A percentile compares a stretch with the other conserved stretches of the same genome.
Evolutionary conservation across 1,140 invertebrate species (phyloP).

Genomic region (Drosophila nigrodunni): DNA sequence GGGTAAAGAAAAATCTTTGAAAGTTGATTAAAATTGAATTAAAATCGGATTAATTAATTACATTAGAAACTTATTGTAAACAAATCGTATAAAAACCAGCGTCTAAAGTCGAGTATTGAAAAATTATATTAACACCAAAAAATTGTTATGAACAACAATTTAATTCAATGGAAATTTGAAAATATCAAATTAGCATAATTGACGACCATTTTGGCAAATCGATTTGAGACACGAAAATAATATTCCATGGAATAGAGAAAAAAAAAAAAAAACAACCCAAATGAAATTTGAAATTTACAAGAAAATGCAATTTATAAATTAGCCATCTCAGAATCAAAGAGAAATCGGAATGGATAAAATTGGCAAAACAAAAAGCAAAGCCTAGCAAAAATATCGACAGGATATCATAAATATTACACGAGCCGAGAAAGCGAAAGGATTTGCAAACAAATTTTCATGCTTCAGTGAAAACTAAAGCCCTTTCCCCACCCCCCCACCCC

Average conservation of each 20-base stretch:
- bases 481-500: background rate
- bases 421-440: constrained; percentile 63
- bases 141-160: background rate
- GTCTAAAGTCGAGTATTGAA: background rate
- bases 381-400: constrained; percentile 44
- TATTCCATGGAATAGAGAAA: constrained; percentile 24
- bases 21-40: background rate
- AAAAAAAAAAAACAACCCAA: constrained; percentile 15
- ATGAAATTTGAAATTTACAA: constrained; percentile 53
- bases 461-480: constrained; percentile 62
- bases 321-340: constrained; percentile 45
- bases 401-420: constrained; percentile 74
- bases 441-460: constrained; percentile 75
- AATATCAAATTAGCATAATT: constrained; percentile 46
- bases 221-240: constrained; percentile 19
- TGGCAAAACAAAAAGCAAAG: constrained; percentile 19
- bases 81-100: background rate
- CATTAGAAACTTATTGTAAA: background rate
- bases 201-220: constrained; percentile 17
- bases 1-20: background rate
- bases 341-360: constrained; percentile 7
- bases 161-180: constrained; percentile 12
- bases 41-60: constrained; percentile 10
- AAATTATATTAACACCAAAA: constrained; percentile 19
- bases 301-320: constrained; percentile 79